Base-by-base conservation (phyloP, 2,797 vertebrate species). In the Coluber constrictor region DNA sequence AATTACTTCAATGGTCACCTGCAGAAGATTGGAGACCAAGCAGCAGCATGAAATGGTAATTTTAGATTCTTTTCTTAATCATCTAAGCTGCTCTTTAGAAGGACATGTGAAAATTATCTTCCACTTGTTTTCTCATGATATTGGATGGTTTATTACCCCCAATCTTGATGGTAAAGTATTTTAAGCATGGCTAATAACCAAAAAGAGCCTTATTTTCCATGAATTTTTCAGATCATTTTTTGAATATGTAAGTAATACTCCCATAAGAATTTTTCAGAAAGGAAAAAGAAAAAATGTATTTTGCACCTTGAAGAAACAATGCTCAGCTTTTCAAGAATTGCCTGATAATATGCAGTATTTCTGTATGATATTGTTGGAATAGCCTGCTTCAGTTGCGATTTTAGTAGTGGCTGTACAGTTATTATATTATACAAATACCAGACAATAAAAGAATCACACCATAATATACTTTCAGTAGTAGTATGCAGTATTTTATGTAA, bases 401-500 rank as follows among this genome's bases (percentile, higher is more conserved):
- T 90, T 95, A 93, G 63, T 94, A 91, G 87, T 95, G 92, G 90
- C 93, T 94, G 93, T 91, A 87, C 54, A 86, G 89, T 93, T 92
- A 93, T 60, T 89, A 27, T 94, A 83, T 66, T 94, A 91, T 89
- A 95, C 70, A 57, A 93, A 87, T 87, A 94, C 92, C 92, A 94
- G 63, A 93, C 92, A 94, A 88, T 92, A 92, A 88, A 94, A 89
- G 66, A 92, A 91, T 94, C 83, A 66, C 89, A 89, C 93, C 29
- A 94, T n/a, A 94, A 90, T 91, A 93, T 25, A 7, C 55, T 94
- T 61, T 43, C 91, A 93, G 92, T 92, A 59, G 37, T 25, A 60
- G 43, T 93, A 90, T 59, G n/a, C 27, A 54, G 51, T 51, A 16
- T 95, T 88, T 83, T 89, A 90, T 5, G 8, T 59, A 93, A 92